Evolutionary conservation across 1,140 invertebrate species (phyloP), one percentile per base, ranked within the genome.

Genomic region (Cydia strobilella): DNA sequence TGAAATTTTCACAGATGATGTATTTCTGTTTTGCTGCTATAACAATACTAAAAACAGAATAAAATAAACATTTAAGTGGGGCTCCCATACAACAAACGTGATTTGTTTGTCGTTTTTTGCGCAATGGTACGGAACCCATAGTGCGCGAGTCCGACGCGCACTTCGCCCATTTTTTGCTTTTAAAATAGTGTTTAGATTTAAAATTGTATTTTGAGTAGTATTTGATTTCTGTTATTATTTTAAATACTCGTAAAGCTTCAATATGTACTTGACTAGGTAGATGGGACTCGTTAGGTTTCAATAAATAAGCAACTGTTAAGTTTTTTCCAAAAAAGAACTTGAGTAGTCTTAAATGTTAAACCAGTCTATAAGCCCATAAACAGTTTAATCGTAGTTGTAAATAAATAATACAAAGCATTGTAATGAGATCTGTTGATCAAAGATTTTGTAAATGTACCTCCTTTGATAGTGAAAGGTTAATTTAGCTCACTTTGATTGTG

Each of bases 401-500:
- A 7, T 35, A n/a, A n/a, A 7, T 18, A 23, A 59, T 20, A 18
- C 51, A 59, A 18, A 18, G 0, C 51, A 1, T 7, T 20, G 9
- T 23, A 10, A 59, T 23, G 9, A 10, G 54, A 23, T 54, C 45
- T 54, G 51, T 54, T 54, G 51, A 5, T 54, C 13, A 54, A 54
- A 15, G 51, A 54, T 18, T 20, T 18, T 54, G n/a, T 18, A 18
- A 18, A 54, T 54, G 35, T 39, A 10, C 35, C 6, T 54, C 15
- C n/a, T 54, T 18, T 54, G 5, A 54, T 6, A 15, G 3, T 18
- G 54, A 23, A 59, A 3, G 20, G 1, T 59, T 59, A 59, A 59
- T 59, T 59, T 59, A 59, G 54, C 54, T 59, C 20, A 59, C 54
- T 59, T 20, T 59, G 20, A 59, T 59, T 59, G 20, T 59, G 54